Conservation (phyloP, 2,113 vertebrate genomes). For the Phalacrocorax brasilianus region DNA sequence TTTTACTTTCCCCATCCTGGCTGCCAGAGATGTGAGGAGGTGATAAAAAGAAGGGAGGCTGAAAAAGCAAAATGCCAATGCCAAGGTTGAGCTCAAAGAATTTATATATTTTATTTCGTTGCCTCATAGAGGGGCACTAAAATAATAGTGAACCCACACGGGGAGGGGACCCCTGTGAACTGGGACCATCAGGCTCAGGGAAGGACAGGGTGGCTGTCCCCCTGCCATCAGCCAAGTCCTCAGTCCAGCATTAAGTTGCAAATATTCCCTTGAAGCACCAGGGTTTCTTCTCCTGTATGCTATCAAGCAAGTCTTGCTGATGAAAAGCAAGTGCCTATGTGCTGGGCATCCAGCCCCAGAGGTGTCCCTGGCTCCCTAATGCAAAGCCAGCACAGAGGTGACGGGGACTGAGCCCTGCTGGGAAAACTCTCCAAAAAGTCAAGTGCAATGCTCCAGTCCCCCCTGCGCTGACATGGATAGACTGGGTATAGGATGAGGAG, state of each 20-base stretch:
- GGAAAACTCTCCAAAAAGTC: not conserved
- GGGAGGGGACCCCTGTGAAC: not conserved
- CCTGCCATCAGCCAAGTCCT: not conserved
- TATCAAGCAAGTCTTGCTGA: not conserved
- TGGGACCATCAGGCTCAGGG: accelerated
- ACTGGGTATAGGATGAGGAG: not conserved
- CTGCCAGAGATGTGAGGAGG: accelerated
- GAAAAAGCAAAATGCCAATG: not conserved
- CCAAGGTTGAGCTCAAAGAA: not conserved
- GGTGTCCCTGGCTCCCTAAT: not conserved
- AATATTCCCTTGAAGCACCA: not conserved
- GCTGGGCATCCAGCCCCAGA: not conserved
- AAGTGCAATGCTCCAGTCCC: not conserved
- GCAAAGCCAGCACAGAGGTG: not conserved
- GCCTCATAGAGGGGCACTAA: too few relatives aligned
- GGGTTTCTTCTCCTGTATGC: not conserved
- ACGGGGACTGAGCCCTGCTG: not conserved
- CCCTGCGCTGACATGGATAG: not conserved
- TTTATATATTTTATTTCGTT: not conserved
- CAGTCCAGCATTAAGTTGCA: not conserved
- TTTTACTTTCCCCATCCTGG: not conserved
- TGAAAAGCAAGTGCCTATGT: not conserved
- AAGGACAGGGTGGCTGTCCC: not conserved
- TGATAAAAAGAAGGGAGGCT: not conserved
- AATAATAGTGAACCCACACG: not conserved